phyloP scores from a whole-genome alignment of 2,888 invertebrate species.

The Aphidius colemani region DNA sequence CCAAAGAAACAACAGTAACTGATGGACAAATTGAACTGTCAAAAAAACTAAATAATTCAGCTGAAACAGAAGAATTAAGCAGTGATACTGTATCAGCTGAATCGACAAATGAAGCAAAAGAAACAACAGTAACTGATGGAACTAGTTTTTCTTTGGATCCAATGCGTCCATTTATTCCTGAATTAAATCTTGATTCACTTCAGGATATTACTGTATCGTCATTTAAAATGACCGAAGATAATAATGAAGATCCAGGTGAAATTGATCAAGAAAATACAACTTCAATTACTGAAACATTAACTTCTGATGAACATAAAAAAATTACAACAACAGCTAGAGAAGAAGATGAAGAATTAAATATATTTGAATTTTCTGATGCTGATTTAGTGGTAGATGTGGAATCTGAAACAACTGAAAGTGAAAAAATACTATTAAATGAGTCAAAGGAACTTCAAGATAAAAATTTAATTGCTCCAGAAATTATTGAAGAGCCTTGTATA shows the following conservation, averaged over 20 bases:
- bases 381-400: too few relatives aligned
- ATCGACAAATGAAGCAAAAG: slow-evolving; percentile 44
- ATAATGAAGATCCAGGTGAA: slow-evolving; percentile 29
- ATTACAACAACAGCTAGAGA: slow-evolving; percentile 7
- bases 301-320: slow-evolving; percentile 34
- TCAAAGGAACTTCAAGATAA: background rate
- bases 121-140: slow-evolving; percentile 39
- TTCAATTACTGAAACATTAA: slow-evolving; percentile 35
- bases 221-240: slow-evolving; percentile 44
- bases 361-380: background rate
- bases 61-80: slow-evolving; percentile 6
- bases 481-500: slow-evolving; percentile 25
- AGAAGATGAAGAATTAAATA: slow-evolving; percentile 1
- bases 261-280: slow-evolving; percentile 33
- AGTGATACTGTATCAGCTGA: slow-evolving; percentile 40
- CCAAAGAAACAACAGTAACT: slow-evolving; percentile 37
- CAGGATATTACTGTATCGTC: slow-evolving; percentile 52
- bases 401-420: too few relatives aligned
- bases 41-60: slow-evolving; percentile 22
- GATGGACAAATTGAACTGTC: slow-evolving; percentile 30
- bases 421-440: background rate
- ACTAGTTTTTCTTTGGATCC: slow-evolving; percentile 40
- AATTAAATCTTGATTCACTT: slow-evolving; percentile 52
- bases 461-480: background rate
- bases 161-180: slow-evolving; percentile 47